Base-by-base conservation (phyloP, 2,797 vertebrate species). In the Urosaurus nigricauda region DNA sequence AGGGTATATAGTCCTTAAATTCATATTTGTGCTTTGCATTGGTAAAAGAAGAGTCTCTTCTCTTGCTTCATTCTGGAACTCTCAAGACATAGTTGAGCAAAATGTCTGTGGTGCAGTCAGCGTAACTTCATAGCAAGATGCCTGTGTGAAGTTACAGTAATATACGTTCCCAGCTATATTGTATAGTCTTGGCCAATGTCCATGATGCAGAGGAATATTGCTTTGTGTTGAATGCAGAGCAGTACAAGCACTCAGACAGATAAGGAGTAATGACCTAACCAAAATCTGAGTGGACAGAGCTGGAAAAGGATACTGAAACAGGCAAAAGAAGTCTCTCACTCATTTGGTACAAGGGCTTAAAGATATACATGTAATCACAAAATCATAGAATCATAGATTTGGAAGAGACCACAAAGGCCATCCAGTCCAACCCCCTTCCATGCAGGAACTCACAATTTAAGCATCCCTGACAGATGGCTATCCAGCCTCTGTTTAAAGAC, bases 1-100 rank as follows among this genome's bases (percentile, higher is more conserved):
- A 84, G 77, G 0, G 0, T 35, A 92, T 90, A 37, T 79, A 91
- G 87, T 75, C 90, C 84, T 81, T 63, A 89, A 82, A 92, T 90
- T 85, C 89, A 85, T 12, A 86, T 91, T 91, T 53, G 77, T 12
- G 37, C 74, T 87, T 87, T 94, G 83, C 68, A 43, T 58, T 81
- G 32, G 58, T 84, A 88, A 88, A 26, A 5, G 68, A 84, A 35
- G 87, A 73, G 65, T 74, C 37, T 26, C 63, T 63, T 40, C 16
- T 75, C 78, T 86, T 89, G 78, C 88, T 89, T 89, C 83, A 89
- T 89, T 78, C 56, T 81, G 77, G 79, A 86, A 86, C 43, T 89
- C 84, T 68, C 79, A 43, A 26, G n/a, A 87, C 53, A 47, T 5
- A 37, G 43, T 89, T 86, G 83, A 86, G 88, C 58, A 89, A 89